A percentile compares a stretch with the other conserved stretches of the same genome.
Evolutionary conservation across 1,140 invertebrate genomes (phyloP).

Genomic region (Drosophila willistoni): DNA sequence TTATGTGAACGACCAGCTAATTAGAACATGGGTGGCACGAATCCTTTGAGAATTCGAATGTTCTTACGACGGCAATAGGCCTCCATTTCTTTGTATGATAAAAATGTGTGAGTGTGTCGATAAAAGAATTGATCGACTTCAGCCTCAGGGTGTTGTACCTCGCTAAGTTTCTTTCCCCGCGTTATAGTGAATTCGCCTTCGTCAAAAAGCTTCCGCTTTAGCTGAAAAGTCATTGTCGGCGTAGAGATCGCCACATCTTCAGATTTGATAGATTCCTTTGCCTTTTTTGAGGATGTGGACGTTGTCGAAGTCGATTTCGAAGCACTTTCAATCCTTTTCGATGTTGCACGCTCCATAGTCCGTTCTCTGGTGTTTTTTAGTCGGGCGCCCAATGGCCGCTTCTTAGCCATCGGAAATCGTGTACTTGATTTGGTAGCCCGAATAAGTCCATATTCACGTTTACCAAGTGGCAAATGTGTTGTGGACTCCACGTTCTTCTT

Average conservation of each 20-base stretch:
- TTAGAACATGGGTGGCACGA: neutral
- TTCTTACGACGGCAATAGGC: neutral
- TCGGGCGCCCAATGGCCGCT: neutral
- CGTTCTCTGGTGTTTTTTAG: neutral
- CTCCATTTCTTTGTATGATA: neutral
- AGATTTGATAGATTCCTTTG: neutral
- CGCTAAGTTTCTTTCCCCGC: neutral
- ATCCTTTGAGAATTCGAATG: neutral
- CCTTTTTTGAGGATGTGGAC: neutral
- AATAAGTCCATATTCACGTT: neutral
- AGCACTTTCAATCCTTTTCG: too few relatives aligned
- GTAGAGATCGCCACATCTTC: neutral
- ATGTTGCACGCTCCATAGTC: neutral
- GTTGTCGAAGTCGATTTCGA: neutral
- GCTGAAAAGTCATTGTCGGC: neutral
- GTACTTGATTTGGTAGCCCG: neutral
- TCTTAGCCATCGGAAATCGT: neutral
- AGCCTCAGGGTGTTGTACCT: neutral
- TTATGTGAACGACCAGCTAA: neutral
- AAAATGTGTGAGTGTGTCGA: neutral
- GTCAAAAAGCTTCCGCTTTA: neutral
- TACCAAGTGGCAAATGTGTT: neutral
- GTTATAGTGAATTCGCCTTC: conserved; percentile 1
- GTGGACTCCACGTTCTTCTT: neutral
- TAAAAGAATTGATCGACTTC: neutral